Percentiles rank a stretch among this genome's conserved stretches.
Conservation (phyloP, 2,113 vertebrate genomes). For the Pelecanus crispus region DNA sequence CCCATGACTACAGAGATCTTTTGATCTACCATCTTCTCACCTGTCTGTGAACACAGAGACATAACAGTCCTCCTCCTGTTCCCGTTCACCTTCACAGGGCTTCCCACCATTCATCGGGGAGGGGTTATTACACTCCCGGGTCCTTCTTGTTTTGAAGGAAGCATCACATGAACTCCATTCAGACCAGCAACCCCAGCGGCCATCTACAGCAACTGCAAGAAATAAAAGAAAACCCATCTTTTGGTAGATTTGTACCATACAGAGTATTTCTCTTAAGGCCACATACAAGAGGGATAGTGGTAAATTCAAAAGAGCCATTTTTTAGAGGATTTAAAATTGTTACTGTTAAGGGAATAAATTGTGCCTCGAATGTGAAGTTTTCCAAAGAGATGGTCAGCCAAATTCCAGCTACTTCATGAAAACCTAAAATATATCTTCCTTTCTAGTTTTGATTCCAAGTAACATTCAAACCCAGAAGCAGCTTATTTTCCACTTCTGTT, state of each 20-base stretch:
- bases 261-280: neutral
- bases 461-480: neutral
- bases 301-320: neutral
- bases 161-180: constrained; percentile 79
- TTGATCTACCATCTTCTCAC: constrained; percentile 53
- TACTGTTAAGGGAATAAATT: neutral
- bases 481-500: neutral
- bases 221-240: neutral
- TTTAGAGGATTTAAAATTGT: neutral
- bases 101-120: constrained; percentile 73
- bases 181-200: constrained; percentile 90
- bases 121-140: constrained; percentile 82
- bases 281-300: neutral
- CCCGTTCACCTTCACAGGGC: constrained; percentile 66
- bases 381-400: neutral
- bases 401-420: neutral
- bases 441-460: neutral
- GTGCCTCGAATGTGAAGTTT: neutral
- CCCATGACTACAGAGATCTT: neutral
- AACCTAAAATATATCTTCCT: neutral
- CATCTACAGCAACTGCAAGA: constrained; percentile 79
- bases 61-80: constrained; percentile 78
- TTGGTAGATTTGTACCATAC: neutral
- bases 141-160: constrained; percentile 76
- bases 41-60: constrained; percentile 78